phyloP scores from a whole-genome alignment of 2,888 invertebrate species.

The Torymus texanus region DNA sequence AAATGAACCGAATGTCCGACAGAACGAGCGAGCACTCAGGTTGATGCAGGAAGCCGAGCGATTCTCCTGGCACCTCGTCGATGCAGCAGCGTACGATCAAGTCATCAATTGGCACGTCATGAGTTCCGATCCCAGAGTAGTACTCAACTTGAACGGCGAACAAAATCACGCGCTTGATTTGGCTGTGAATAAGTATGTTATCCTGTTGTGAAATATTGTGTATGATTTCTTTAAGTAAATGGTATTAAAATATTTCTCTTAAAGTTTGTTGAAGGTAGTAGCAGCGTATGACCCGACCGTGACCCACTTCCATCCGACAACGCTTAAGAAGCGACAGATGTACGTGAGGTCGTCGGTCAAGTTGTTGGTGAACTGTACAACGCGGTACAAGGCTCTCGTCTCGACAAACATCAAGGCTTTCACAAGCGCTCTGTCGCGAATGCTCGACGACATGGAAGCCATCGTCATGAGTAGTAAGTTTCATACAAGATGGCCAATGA shows the following conservation, averaged over 20 bases:
- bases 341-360: conserved; percentile 80
- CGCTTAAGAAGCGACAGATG: conserved; percentile 78
- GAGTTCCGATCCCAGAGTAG: conserved; percentile 83
- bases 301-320: conserved; percentile 75
- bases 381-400: conserved; percentile 77
- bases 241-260: conserved; percentile 53
- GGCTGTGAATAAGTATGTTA: conserved; percentile 78
- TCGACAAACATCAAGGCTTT: conserved; percentile 76
- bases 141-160: conserved; percentile 75
- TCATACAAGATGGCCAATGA: neutral
- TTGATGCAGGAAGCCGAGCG: conserved; percentile 79
- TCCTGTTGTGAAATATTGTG: neutral
- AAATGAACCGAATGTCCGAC: conserved; percentile 82
- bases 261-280: conserved; percentile 79
- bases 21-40: conserved; percentile 75
- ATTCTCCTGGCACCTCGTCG: conserved; percentile 82
- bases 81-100: conserved; percentile 79
- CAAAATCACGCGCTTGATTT: conserved; percentile 78
- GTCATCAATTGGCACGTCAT: conserved; percentile 85
- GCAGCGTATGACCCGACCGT: conserved; percentile 77
- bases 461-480: conserved; percentile 74
- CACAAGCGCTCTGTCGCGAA: conserved; percentile 74
- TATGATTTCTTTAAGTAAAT: no score
- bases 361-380: conserved; percentile 78
- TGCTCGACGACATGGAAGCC: conserved; percentile 77